These are phyloP conservation scores for Poicephalus gulielmi DNA, from an alignment of 2,113 vertebrate genomes.

Conservation along the genomic window DNA sequence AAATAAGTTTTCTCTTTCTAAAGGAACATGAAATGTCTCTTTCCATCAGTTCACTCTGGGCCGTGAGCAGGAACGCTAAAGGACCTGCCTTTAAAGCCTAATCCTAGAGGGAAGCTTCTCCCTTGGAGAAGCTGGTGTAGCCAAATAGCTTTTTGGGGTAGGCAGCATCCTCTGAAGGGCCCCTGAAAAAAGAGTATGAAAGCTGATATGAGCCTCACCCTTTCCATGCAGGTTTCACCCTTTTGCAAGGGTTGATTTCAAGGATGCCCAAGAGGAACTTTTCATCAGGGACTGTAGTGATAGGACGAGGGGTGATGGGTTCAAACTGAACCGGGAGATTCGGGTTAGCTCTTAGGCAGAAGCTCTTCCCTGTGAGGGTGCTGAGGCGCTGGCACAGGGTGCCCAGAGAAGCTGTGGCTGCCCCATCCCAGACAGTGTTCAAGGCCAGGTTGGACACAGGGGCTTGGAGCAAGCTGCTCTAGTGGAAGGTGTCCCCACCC, in stretches of 20 bases:
- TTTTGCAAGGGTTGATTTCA: neutral
- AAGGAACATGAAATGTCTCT: neutral
- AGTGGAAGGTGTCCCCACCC: neutral
- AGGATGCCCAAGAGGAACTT: neutral
- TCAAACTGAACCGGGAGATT: neutral
- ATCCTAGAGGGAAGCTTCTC: neutral
- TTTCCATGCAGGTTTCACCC: neutral
- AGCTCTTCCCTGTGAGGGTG: neutral
- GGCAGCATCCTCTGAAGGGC: neutral
- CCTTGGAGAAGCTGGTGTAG: neutral
- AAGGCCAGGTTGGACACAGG: no score
- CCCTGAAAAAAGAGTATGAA: neutral
- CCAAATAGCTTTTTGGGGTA: neutral
- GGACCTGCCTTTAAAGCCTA: neutral
- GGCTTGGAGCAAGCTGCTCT: neutral
- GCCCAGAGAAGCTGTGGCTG: no score
- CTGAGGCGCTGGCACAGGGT: neutral
- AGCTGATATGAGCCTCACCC: neutral
- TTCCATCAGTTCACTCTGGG: neutral
- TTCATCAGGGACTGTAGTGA: neutral
- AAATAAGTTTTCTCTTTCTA: neutral
- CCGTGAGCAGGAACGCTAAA: neutral
- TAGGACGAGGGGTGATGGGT: neutral
- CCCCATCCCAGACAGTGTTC: no score
- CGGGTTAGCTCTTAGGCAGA: neutral